Base-by-base conservation (phyloP, 1,140 invertebrate genomes). In the Nixonia krombeini region DNA sequence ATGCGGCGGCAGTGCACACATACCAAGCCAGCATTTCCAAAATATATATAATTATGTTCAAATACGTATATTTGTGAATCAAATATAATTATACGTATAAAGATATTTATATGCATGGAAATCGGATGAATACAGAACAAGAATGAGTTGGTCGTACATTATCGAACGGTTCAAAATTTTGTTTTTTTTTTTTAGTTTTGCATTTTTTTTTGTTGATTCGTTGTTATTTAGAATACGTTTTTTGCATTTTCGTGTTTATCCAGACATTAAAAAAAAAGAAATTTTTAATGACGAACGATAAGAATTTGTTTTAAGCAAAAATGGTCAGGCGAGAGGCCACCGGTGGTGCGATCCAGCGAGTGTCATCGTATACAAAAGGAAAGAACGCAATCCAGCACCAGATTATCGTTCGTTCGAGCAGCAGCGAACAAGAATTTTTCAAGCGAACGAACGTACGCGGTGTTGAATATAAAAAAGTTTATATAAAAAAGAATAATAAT, bases 1-100 rank as follows among this genome's bases (percentile, higher is more conserved):
- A 79, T 81, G 76, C 74, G 66, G 57, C 73, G 63, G 70, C 68
- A 66, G 74, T 81, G 75, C 77, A 81, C 69, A 77, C 63, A 63
- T 80, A 80, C 69, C 73, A 76, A 81, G 75, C 72, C 80, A 80
- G 69, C 70, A 45, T 76, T 78, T 73, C 13, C 44, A 53, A 33
- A 70, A 69, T 71, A 65, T 69, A 58, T 49, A 63, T 16, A 28
- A 40, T 38, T 50, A 29, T 64, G 42, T 18, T 42, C 29, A 52
- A 31, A n/a, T n/a, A n/a, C n/a, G 18, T 37, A 35, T 41, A 28
- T 50, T 38, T 40, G 17, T 59, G 9, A 5, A 45, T 44, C 10
- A 18, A n/a, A 33, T 21, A 55, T 44, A 12, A 52, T 70, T 61
- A 65, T 73, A 73, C 59, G 63, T 68, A n/a, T n/a, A n/a, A n/a